Evolutionary conservation across 1,140 invertebrate species (phyloP), one percentile per base, ranked within the genome.

Genomic region (Diorhabda elongata): DNA sequence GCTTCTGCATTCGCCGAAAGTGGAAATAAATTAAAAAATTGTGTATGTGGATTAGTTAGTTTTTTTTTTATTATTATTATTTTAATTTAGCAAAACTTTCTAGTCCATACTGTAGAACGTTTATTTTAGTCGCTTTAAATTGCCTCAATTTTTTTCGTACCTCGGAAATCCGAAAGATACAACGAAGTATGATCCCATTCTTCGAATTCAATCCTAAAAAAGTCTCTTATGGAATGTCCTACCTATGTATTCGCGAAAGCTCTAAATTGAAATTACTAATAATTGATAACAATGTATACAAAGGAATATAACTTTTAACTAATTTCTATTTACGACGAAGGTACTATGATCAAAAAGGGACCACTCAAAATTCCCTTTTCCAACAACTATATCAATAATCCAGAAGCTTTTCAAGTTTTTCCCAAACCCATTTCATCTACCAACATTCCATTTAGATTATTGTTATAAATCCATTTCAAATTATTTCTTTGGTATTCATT

Each of bases 171-270:
- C 95, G 96, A 74, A 99, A 95, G 57, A 98, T 95, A 82, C 98
- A 98, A 81, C 99, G 99, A 0, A 96, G 98, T 99, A 97, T 61
- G 94, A 94, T 2, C 99, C 97, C 98, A 99, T 82, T 99, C 99
- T 82, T 99, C 99, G 76, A 98, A 96, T 83, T 99, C 98, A 92
- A 99, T 97, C 84, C 99, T 97, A 98, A 98, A 99, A 85, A 26
- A 26, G 1, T 26, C 26, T 26, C 26, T 26, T 26, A 26, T 26
- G 26, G 26, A 26, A 26, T 26, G 0, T 26, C 26, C 1, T 26
- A 26, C 26, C 26, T 2, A 26, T 26, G 26, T 1, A 26, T 26
- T 26, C 26, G 26, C 26, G 1, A 26, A 26, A 26, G 26, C 1
- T 26, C 26, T 26, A 26, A 26, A 1, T 26, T 1, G 26, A 26